Percentiles rank a stretch among this genome's conserved stretches.
Evolutionary conservation across 2,113 vertebrate genomes (phyloP).

Genomic region (Protobothrops flavoviridis): DNA sequence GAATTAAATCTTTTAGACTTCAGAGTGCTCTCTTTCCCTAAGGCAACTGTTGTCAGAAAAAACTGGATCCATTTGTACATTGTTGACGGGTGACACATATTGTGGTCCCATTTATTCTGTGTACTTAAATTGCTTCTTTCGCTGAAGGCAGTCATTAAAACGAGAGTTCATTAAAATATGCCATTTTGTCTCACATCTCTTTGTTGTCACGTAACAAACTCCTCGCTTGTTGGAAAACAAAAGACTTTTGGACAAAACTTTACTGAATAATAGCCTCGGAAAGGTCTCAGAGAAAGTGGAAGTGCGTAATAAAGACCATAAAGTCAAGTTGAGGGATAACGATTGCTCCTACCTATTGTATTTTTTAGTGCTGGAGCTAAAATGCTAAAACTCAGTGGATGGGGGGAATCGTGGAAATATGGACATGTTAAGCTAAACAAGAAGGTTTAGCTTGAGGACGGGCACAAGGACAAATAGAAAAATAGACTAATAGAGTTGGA

Average conservation of each 20-base stretch:
- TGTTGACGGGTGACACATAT: constrained; percentile 55
- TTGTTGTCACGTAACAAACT: constrained; percentile 15
- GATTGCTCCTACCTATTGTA: not conserved
- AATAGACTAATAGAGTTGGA: not conserved
- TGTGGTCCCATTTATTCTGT: constrained; percentile 59
- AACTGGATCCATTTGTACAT: constrained; percentile 43
- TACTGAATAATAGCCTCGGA: constrained; percentile 34
- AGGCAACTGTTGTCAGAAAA: constrained; percentile 53
- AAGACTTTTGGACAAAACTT: constrained; percentile 26
- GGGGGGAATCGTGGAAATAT: not conserved
- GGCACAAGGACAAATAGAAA: not conserved
- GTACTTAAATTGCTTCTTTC: constrained; percentile 51
- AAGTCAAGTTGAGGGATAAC: not conserved
- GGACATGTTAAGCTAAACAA: not conserved
- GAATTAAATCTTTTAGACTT: constrained; percentile 47
- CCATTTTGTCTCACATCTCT: constrained; percentile 48
- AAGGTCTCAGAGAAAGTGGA: not conserved
- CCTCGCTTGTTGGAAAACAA: constrained; percentile 23
- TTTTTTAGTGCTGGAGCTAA: not conserved
- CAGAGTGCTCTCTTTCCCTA: constrained; percentile 26
- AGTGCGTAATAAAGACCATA: not conserved
- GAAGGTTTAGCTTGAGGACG: not conserved
- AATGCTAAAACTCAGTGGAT: constrained; percentile 2
- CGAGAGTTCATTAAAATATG: constrained; percentile 54
- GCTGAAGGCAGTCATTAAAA: constrained; percentile 49